phyloP scores from a whole-genome alignment of 2,888 invertebrate species.

The Cephonodes hylas region DNA sequence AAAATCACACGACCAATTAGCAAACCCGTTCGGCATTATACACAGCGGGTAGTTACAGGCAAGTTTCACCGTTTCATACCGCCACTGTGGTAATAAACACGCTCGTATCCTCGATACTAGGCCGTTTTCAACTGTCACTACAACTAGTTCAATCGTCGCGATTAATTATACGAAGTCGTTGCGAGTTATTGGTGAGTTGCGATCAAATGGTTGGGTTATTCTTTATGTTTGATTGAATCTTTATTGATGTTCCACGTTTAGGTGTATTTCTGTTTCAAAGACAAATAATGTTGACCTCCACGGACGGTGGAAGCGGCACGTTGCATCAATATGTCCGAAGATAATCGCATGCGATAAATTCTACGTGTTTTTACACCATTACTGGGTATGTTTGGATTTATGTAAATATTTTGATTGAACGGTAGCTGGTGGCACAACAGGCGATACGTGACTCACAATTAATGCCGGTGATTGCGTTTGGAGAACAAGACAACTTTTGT shows the following conservation, averaged over 20 bases:
- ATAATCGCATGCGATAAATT: background rate
- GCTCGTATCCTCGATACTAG: slow-evolving; percentile 10
- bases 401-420: background rate
- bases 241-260: background rate
- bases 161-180: background rate
- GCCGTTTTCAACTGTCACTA: slow-evolving; percentile 10
- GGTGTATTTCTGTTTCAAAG: background rate
- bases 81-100: slow-evolving; percentile 13
- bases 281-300: background rate
- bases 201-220: background rate
- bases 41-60: background rate
- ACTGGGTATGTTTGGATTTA: background rate
- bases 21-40: slow-evolving; percentile 3
- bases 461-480: background rate
- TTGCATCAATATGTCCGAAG: background rate
- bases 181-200: slow-evolving; percentile 12
- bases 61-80: slow-evolving; percentile 12
- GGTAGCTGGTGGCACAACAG: background rate
- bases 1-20: slow-evolving; percentile 9
- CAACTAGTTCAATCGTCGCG: slow-evolving; percentile 8
- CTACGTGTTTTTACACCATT: background rate
- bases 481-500: background rate
- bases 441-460: background rate
- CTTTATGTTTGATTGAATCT: background rate
- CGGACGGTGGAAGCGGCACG: background rate